Evolutionary conservation across 2,888 invertebrate species (phyloP), one percentile per base, ranked within the genome.

Genomic region (Cyclophora albipunctata): DNA sequence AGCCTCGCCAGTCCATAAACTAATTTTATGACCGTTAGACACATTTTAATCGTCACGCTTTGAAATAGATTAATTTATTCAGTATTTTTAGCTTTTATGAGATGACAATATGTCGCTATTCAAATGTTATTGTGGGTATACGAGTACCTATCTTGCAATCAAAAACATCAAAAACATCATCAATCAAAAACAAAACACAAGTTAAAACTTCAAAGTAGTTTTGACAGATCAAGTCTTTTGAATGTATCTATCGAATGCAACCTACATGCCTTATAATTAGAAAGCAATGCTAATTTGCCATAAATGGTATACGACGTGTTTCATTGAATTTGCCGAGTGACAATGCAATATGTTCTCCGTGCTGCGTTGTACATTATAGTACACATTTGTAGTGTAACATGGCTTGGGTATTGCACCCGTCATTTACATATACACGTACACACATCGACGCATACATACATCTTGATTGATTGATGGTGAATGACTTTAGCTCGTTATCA

Each of bases 391-490:
- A 46, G 42, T 47, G 47, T 46, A 50, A 45, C 48, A 37, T 45
- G 57, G 51, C 58, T 48, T 60, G 64, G 63, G 62, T 67, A 66
- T 69, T 69, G 67, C 63, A 67, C 64, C 64, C 63, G 59, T 59
- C 64, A 69, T 69, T 66, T 69, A 70, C 72, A 71, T 71, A 66
- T 62, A 62, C 64, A 60, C 55, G 5, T 20, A 5, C 34, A 43
- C 20, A 34, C 7, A 69, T 60, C 61, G 67, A 71, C 20, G 20
- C 20, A 20, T 20, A 20, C 71, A 65, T 58, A 20, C 71, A 65
- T 58, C 62, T 65, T 69, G 70, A 71, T 68, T 73, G 73, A 72
- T 73, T 64, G 66, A 73, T 72, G 62, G 64, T 51, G 62, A 69
- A 63, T 64, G 67, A 68, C 69, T 73, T 68, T 63, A 62, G 66